A percentile compares a stretch with the other conserved stretches of the same genome.
Conservation (phyloP, 2,888 invertebrate genomes). For the Glomeris marginata region DNA sequence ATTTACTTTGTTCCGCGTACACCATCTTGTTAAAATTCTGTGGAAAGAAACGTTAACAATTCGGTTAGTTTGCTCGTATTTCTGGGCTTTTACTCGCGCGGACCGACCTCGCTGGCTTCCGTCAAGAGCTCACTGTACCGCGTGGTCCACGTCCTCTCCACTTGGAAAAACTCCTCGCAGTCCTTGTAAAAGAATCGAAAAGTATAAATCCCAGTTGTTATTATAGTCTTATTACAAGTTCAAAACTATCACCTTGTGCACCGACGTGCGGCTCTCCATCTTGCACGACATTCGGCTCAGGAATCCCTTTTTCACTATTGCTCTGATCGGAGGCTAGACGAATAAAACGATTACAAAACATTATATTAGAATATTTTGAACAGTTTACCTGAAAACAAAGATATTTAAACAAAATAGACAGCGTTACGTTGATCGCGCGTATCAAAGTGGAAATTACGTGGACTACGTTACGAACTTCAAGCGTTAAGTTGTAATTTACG, state of each 20-base stretch:
- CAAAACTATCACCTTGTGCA: conserved; percentile 14
- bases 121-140: conserved; percentile 26
- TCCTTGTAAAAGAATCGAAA: conserved; percentile 15
- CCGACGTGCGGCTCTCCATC: conserved; percentile 28
- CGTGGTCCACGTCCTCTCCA: conserved; percentile 29
- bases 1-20: conserved; percentile 29
- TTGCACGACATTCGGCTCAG: conserved; percentile 26
- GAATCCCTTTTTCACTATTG: conserved; percentile 28
- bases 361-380: neutral
- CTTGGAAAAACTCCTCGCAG: conserved; percentile 27
- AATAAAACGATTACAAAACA: conserved; percentile 8
- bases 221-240: too few species aligned
- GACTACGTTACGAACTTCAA: too few species aligned
- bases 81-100: neutral
- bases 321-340: conserved; percentile 25
- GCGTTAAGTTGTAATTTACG: too few species aligned
- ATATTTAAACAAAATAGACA: neutral
- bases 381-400: conserved; percentile 2
- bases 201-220: too few species aligned
- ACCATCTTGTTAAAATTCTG: conserved; percentile 29
- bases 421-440: neutral
- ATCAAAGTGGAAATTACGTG: neutral
- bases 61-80: neutral
- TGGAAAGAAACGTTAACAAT: conserved; percentile 18
- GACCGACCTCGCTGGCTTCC: conserved; percentile 25